Conservation (phyloP, 1,140 invertebrate species). For the Helicoverpa zea region DNA sequence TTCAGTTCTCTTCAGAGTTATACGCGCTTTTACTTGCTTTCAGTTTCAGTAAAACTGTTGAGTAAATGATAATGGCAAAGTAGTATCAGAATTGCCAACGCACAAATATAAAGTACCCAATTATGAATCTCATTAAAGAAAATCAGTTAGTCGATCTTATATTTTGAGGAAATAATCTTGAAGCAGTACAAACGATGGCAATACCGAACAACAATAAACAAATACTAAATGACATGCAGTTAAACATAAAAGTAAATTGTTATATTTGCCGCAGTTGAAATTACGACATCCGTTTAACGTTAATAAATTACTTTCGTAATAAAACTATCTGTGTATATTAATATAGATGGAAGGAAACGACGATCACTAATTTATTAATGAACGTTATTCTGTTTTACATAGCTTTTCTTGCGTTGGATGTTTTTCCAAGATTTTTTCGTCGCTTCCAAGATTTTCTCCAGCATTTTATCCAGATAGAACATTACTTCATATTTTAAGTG, state of each 20-base stretch:
- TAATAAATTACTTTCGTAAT: not conserved
- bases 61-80: not conserved
- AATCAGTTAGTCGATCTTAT: no score
- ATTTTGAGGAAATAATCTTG: no score
- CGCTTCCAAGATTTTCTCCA: no score
- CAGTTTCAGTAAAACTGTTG: not conserved
- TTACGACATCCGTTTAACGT: conserved; percentile 12
- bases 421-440: no score
- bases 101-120: not conserved
- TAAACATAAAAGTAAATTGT: conserved; percentile 24
- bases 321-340: conserved; percentile 14
- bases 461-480: no score
- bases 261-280: conserved; percentile 10
- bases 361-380: not conserved
- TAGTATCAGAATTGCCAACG: not conserved
- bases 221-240: not conserved
- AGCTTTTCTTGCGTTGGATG: no score
- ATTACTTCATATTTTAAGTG: no score
- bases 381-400: no score
- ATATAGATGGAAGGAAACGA: not conserved
- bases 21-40: not conserved
- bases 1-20: not conserved
- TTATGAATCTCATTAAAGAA: no score
- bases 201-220: not conserved
- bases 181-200: not conserved